Evolutionary conservation across 2,888 invertebrate genomes (phyloP).

Genomic region (Dugesia japonica): DNA sequence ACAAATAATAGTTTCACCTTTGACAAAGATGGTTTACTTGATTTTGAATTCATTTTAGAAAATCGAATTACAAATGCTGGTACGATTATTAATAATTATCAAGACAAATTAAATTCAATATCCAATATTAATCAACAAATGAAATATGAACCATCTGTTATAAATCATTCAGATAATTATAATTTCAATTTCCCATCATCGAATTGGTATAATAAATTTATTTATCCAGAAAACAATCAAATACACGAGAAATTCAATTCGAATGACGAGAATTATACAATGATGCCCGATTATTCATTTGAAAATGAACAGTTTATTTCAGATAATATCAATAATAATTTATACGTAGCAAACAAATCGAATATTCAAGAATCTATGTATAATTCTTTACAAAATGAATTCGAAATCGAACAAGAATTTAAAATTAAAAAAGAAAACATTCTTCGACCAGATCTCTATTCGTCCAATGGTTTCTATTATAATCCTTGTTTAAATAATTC

Average conservation of each 20-base stretch:
- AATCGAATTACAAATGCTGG: conserved; percentile 6
- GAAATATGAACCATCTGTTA: neutral
- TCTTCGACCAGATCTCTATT: neutral
- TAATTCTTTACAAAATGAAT: neutral
- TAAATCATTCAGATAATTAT: conserved; percentile 6
- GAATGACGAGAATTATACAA: neutral
- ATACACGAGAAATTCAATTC: neutral
- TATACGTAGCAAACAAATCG: neutral
- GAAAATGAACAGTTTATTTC: neutral
- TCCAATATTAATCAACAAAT: conserved; percentile 4
- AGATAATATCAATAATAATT: neutral
- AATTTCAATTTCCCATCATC: conserved; percentile 1
- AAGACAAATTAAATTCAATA: neutral
- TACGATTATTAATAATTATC: neutral
- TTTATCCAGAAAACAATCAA: neutral
- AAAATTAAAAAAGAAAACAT: conserved; percentile 7
- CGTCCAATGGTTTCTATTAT: neutral
- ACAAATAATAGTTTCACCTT: neutral
- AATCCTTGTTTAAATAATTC: neutral
- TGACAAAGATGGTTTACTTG: conserved; percentile 1
- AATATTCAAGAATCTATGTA: neutral
- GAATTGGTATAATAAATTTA: neutral
- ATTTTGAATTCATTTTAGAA: neutral
- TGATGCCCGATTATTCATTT: neutral
- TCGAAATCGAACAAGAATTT: neutral